Evolutionary conservation across 1,140 invertebrate genomes (phyloP), one percentile per base, ranked within the genome.

Genomic region (Eupeodes corollae): DNA sequence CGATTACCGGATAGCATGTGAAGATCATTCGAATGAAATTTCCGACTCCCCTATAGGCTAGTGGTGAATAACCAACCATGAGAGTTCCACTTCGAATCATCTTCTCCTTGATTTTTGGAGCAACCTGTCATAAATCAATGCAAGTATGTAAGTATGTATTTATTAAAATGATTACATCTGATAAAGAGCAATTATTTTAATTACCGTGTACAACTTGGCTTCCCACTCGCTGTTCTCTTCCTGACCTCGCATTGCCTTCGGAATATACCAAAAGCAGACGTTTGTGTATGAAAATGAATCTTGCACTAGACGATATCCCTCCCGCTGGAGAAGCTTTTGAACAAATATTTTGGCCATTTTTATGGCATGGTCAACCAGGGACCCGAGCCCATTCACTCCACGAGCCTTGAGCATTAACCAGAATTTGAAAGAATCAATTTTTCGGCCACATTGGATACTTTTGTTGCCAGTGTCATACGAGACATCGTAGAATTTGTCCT

Each of bases 241-340:
- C 39, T 74, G 51, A 2, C 64, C 63, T 41, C 86, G 70, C 72
- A 94, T 74, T n/a, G 73, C 78, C 6, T 70, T 72, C 1, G 92
- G 91, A 43, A 95, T 78, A 59, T 90, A 96, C 90, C 90, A 95
- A 59, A 95, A 95, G 59, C 88, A 93, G 1, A 96, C 79, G 59
- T 91, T 94, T 16, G 85, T 83, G 46, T 83, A 86, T 55, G 89
- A 78, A 35, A 73, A 56, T 42, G 75, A 77, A 33, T 78, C 58
- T 0, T 73, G 57, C 0, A 86, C 79, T 10, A 83, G 59, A 40
- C 76, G 67, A 51, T 83, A 86, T 14, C 79, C 80, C 13, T 71
- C 57, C 65, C 71, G 13, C 48, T 51, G 18, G 51, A 63, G n/a
- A 78, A 74, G 34, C 63, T 68, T 26, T 73, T 56, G 34, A 67